Base-by-base conservation (phyloP, 1,140 invertebrate genomes). In the Lerema accius region DNA sequence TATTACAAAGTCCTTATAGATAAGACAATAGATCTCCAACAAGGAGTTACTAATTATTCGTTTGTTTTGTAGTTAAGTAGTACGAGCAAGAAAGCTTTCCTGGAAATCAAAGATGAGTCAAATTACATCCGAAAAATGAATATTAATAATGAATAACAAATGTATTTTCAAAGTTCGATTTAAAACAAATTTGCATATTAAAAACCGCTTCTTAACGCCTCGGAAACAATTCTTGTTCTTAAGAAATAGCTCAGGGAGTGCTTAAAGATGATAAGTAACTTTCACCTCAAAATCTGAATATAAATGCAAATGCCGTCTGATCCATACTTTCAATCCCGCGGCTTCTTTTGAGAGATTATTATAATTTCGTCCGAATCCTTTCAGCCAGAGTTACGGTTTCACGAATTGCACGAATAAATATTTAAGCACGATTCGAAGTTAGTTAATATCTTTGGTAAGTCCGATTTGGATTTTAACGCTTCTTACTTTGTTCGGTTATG, bases 301-400 rank as follows among this genome's bases (percentile, higher is more conserved):
- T 84, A 86, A 84, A 86, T 86, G 82, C 73, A 78, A 86, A 84
- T 81, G 62, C 72, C 66, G 69, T 61, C 76, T 76, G 76, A 86
- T 82, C 81, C 81, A 84, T 84, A 86, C 79, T 84, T 82, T 78
- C 81, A 82, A 84, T 82, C 74, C 73, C 23, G 23, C 51, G 66
- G 58, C 69, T 77, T 81, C 82, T 80, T 84, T 80, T 76, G 71
- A 76, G 76, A 82, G 80, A 86, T 86, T 86, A 84, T 86, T 82
- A 84, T 84, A 86, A 86, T 86, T 84, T 76, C 51, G 62, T 66
- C 68, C 51, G 63, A 86, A 86, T 79, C 79, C 80, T 80, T 82
- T 85, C 73, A 82, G 63, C 50, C 60, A 68, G 76, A 78, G 72
- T 79, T 64, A 69, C 67, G 69, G 70, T 71, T 76, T 78, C 71